Evolutionary conservation across 2,888 invertebrate species (phyloP).

Genomic region (Thera obeliscata): DNA sequence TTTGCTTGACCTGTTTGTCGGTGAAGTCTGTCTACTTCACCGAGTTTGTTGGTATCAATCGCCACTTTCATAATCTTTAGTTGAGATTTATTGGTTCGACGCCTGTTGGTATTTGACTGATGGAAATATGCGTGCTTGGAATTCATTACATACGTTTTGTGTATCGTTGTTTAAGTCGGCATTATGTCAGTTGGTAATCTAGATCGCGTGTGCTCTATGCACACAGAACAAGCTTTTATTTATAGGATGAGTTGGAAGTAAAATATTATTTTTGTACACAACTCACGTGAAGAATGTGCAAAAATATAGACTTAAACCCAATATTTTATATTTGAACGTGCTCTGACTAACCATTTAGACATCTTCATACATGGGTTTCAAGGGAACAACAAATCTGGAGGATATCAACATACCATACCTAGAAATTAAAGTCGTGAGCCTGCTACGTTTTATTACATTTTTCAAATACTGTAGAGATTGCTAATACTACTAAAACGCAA

Average conservation of each 20-base stretch:
- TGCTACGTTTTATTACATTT: no score
- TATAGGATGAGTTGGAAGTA: neutral
- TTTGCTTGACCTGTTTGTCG: conserved; percentile 40
- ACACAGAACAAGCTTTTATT: conserved; percentile 12
- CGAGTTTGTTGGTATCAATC: conserved; percentile 32
- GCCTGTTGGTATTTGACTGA: conserved; percentile 23
- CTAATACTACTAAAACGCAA: neutral
- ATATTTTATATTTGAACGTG: no score
- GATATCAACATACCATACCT: no score
- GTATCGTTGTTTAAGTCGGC: conserved; percentile 14
- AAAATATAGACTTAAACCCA: no score
- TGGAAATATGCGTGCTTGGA: conserved; percentile 18
- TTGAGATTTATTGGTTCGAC: conserved; percentile 38
- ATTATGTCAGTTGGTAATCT: conserved; percentile 14
- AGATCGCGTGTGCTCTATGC: conserved; percentile 15
- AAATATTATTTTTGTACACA: neutral
- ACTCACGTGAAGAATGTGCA: no score
- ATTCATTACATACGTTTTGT: conserved; percentile 18
- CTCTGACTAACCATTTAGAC: no score
- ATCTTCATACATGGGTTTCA: no score
- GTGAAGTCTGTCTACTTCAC: conserved; percentile 45
- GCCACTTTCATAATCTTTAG: conserved; percentile 37
- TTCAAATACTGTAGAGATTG: neutral
- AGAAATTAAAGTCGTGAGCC: no score
- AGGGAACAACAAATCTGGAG: no score